These are phyloP conservation scores for Oceanodroma leucorhoa DNA, from an alignment of 2,797 vertebrate genomes.

Conservation along the genomic window DNA sequence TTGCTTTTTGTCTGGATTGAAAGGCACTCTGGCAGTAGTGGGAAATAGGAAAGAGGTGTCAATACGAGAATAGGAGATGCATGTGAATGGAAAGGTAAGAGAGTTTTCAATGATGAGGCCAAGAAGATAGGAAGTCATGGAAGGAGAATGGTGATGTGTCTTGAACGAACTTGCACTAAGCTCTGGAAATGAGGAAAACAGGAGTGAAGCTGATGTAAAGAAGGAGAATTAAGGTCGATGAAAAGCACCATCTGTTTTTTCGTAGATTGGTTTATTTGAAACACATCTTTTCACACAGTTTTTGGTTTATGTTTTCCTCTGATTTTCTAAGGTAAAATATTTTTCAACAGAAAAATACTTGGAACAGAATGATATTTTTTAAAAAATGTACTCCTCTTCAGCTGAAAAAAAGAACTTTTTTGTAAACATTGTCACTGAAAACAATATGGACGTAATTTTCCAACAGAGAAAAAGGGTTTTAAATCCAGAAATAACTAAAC, in stretches of 20 bases:
- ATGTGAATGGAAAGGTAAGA: neutral
- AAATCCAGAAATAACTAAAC: neutral
- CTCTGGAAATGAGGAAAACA: neutral
- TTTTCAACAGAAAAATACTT: neutral
- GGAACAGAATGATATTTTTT: neutral
- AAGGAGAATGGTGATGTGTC: neutral
- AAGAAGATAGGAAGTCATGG: neutral
- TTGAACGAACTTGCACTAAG: neutral
- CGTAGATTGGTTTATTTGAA: neutral
- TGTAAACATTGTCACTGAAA: neutral
- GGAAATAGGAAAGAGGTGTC: neutral
- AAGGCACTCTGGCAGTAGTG: neutral
- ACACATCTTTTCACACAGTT: neutral
- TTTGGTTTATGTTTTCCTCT: neutral
- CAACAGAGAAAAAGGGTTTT: neutral
- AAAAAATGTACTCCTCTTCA: neutral
- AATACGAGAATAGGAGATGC: neutral
- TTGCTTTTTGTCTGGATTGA: neutral
- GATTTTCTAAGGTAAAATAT: conserved; percentile 12
- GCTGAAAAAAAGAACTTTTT: neutral
- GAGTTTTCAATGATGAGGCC: neutral
- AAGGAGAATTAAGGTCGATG: neutral
- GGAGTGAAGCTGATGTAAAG: neutral
- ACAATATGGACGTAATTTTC: neutral
- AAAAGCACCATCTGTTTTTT: neutral